Base-by-base conservation (phyloP, 2,797 vertebrate species). In the Gymnothorax javanicus region DNA sequence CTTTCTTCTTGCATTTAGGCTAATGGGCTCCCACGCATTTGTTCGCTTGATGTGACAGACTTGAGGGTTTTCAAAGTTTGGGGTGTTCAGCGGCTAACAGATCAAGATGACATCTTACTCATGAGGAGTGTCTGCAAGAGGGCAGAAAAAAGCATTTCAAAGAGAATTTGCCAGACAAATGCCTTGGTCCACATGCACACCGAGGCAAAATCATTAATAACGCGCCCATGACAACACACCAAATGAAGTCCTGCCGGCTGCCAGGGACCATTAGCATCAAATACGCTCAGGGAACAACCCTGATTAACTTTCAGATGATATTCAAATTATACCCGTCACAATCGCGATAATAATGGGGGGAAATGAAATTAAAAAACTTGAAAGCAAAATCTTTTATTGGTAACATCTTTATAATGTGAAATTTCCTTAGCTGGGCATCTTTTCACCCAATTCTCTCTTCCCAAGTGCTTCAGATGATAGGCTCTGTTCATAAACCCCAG, bases 191-290 rank as follows among this genome's bases (percentile, higher is more conserved):
- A 43, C 33, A 60, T 3, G 23, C 82, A 60, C 7, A 83, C 2
- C 57, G n/a, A 83, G 58, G n/a, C 25, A 27, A 33, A 43, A 27
- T 43, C 56, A 58, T 60, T 60, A 4, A 27, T 13, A n/a, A 7
- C 6, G 17, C 4, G 57, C 25, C 25, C 58, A 83, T 60, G 82
- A 83, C 27, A 58, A 58, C 8, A 33, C 33, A 0, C 33, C 7
- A 27, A 83, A 83, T 43, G 27, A 60, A 60, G 75, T 79, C 75
- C 25, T 79, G 43, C 58, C 9, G 82, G 57, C 57, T 83, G 82
- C 58, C 82, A 83, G 23, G 33, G 25, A 33, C n/a, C 43, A 83
- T 83, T 60, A 60, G 58, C 25, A 83, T 83, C 82, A 83, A 83
- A 83, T 60, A 15, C 8, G 27, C 58, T 7, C 25, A 7, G 82